Conservation (phyloP, 2,113 vertebrate genomes). For the Phrynocephalus versicolor region DNA sequence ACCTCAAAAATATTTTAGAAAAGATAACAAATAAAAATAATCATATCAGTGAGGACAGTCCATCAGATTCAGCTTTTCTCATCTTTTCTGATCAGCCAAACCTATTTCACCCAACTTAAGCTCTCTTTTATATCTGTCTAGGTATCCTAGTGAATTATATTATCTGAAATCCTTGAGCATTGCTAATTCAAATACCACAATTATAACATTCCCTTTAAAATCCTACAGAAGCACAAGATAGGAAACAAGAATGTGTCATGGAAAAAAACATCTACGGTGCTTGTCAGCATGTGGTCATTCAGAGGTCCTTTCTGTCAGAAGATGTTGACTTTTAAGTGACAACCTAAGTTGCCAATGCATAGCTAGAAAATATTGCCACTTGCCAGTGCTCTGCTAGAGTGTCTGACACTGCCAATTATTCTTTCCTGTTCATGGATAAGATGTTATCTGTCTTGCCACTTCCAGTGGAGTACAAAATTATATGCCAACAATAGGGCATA, state of each 20-base stretch:
- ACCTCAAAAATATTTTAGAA: background rate
- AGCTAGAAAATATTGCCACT: background rate
- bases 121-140: background rate
- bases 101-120: background rate
- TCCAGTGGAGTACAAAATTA: background rate
- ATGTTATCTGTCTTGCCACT: background rate
- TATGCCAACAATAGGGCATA: background rate
- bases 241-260: background rate
- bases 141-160: background rate
- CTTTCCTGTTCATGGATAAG: background rate
- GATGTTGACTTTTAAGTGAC: background rate
- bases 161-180: background rate
- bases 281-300: background rate
- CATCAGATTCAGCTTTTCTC: background rate
- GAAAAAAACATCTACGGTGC: background rate
- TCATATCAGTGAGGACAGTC: background rate
- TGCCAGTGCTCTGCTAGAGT: background rate
- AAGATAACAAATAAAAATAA: background rate
- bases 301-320: background rate
- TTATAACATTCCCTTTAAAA: too few species aligned
- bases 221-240: background rate
- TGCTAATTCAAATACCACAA: constrained; percentile 14
- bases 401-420: background rate
- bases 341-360: background rate
- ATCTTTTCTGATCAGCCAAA: background rate